Evolutionary conservation across 2,797 vertebrate species (phyloP), one percentile per base, ranked within the genome.

Genomic region (Esox lucius): DNA sequence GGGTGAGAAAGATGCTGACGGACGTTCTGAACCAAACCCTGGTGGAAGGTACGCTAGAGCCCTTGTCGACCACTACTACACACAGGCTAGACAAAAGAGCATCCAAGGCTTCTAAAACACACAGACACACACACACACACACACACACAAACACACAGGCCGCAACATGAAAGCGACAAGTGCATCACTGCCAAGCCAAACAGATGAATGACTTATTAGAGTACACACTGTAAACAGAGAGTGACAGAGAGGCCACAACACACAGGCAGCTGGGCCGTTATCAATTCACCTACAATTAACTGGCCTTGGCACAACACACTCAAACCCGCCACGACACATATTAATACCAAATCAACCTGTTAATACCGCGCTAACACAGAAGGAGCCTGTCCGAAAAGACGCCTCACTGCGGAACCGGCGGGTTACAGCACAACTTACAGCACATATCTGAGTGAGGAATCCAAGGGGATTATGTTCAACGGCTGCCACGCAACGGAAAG

Each of bases 151-250:
- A 73, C 31, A 73, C 35, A 74, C 12, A 9, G 17, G 33, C 24
- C 62, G 84, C 46, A 86, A 88, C 89, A 89, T 90, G 88, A 91
- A 91, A 91, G 89, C 82, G 90, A 85, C 82, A 83, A 87, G 28
- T 86, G 84, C 88, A 87, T 77, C 42, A 86, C 86, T 87, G 84
- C 83, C 82, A 88, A 89, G 87, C 86, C 89, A 91, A 89, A 89
- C 86, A 88, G 87, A 91, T 89, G 90, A 91, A 91, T 90, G 89
- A 89, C 89, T 91, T 88, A 91, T 91, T 90, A 90, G 90, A 88
- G 85, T 83, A 65, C 65, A 67, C 65, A n/a, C 17, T 17, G 31
- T 77, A 31, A 17, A 48, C 83, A 81, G 75, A 82, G 86, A 84
- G 28, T 46, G 42, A 46, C 42, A 84, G 83, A 85, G 80, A 83